A percentile compares a stretch with the other conserved stretches of the same genome.
phyloP scores from a whole-genome alignment of 2,113 vertebrate genomes.

The Empidonax alnorum region DNA sequence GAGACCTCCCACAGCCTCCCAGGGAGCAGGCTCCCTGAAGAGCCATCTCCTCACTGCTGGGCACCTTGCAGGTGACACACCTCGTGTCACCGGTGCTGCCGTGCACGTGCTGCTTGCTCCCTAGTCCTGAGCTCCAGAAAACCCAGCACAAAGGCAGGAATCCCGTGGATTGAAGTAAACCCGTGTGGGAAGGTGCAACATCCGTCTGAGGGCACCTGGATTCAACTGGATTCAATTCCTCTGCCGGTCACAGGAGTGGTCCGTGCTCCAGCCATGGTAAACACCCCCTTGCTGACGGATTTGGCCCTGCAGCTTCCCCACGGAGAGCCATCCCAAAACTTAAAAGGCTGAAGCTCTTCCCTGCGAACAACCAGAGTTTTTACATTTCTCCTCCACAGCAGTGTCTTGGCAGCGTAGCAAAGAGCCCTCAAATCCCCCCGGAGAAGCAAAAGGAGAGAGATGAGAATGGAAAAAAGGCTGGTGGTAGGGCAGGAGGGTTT shows the following conservation, averaged over 20 bases:
- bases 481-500: neutral
- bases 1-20: neutral
- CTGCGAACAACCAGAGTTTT: neutral
- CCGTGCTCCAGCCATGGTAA: rapidly evolving
- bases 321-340: neutral
- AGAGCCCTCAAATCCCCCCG: neutral
- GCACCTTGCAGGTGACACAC: neutral
- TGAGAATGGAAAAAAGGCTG: neutral
- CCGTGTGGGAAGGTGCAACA: rapidly evolving
- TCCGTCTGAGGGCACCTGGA: neutral
- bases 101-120: neutral
- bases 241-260: neutral
- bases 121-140: neutral
- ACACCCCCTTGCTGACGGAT: rapidly evolving
- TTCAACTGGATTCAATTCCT: no score
- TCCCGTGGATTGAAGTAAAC: neutral
- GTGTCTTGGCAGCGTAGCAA: neutral
- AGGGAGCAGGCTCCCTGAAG: neutral
- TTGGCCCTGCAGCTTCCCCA: neutral
- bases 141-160: neutral
- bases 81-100: neutral
- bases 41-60: neutral
- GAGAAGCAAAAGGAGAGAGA: neutral
- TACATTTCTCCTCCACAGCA: neutral
- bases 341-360: neutral